Percentiles rank a stretch among this genome's conserved stretches.
phyloP scores from a whole-genome alignment of 2,113 vertebrate genomes.

The Coracopsis vasa region DNA sequence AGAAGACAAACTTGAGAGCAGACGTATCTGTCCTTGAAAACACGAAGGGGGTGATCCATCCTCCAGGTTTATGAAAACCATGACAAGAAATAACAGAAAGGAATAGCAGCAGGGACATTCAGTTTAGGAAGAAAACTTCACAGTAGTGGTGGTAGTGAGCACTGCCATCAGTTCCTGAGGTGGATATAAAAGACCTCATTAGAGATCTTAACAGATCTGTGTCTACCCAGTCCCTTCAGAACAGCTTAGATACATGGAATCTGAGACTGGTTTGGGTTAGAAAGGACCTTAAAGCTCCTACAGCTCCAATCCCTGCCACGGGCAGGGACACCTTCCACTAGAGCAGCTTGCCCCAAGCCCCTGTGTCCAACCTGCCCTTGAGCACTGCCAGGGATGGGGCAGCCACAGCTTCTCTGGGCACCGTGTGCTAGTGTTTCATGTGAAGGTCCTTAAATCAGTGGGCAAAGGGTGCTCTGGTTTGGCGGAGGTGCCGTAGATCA shows the following conservation, averaged over 20 bases:
- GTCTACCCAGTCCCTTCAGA: rapidly evolving
- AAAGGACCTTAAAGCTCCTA: neutral
- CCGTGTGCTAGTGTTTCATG: neutral
- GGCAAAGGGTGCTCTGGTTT: neutral
- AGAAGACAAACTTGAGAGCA: neutral
- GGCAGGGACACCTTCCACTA: neutral
- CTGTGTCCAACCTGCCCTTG: neutral
- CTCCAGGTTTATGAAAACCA: neutral
- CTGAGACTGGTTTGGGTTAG: neutral
- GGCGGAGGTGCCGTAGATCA: neutral
- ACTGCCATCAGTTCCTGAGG: neutral
- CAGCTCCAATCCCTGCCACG: neutral
- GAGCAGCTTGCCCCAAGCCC: neutral
- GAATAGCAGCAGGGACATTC: neutral
- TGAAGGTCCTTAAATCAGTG: neutral
- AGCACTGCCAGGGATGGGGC: neutral
- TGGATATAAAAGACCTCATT: neutral
- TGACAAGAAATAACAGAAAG: neutral
- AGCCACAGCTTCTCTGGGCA: neutral
- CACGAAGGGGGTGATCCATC: neutral
- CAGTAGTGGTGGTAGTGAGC: neutral
- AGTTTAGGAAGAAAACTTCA: neutral
- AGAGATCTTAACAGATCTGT: neutral
- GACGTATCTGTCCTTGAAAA: neutral
- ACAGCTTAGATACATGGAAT: rapidly evolving